Conservation (phyloP, 2,888 invertebrate species). For the Nasonovia ribisnigri region DNA sequence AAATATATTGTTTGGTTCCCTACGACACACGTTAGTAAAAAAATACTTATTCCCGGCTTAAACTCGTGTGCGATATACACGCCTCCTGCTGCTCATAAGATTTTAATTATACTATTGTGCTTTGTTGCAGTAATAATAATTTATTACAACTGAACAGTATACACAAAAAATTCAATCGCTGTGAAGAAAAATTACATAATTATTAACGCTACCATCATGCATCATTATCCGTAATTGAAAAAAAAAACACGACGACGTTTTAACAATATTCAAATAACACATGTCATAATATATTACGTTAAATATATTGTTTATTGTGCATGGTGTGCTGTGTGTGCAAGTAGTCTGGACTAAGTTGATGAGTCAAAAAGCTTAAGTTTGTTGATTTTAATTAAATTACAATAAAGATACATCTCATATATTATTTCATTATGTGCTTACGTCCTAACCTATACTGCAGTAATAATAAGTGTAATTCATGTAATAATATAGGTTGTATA, state of each 20-base stretch:
- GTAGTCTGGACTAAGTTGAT: neutral
- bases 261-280: neutral
- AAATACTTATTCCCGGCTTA: neutral
- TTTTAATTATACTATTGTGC: neutral
- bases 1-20: neutral
- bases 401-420: neutral
- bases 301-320: neutral
- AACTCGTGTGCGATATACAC: neutral
- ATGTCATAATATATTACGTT: neutral
- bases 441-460: neutral
- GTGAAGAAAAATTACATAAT: neutral
- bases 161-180: neutral
- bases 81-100: no score
- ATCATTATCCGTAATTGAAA: neutral
- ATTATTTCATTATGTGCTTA: neutral
- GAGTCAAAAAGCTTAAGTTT: neutral
- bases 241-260: neutral
- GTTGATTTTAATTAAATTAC: neutral
- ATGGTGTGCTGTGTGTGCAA: neutral
- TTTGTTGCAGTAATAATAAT: neutral
- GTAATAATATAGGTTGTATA: neutral
- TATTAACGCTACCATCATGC: neutral
- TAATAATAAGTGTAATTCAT: neutral
- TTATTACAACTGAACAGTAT: neutral
- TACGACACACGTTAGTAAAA: neutral